phyloP scores from a whole-genome alignment of 1,140 invertebrate genomes.

The Alviniconcha marisindica region DNA sequence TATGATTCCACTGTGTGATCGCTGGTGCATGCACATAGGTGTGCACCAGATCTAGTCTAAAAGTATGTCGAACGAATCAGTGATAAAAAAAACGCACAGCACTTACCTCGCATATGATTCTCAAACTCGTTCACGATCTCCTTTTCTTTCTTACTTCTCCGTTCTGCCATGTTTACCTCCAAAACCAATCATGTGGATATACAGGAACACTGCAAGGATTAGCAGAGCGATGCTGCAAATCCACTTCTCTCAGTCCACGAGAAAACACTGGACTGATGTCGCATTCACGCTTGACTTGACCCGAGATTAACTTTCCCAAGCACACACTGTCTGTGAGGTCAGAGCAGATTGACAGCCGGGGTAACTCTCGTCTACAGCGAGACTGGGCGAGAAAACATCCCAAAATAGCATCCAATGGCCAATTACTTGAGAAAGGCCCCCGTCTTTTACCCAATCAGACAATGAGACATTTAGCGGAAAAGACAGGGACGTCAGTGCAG shows the following conservation, averaged over 20 bases:
- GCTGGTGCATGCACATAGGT: no score
- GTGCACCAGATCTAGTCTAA: no score
- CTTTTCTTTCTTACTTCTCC: constrained; percentile 67
- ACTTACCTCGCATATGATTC: constrained; percentile 65
- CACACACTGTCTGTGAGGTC: background rate
- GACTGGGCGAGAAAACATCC: constrained; percentile 14
- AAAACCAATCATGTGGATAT: no score
- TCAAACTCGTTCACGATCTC: constrained; percentile 68
- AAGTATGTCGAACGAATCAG: no score
- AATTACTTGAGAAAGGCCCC: background rate
- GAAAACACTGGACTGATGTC: background rate
- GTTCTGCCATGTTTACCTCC: constrained; percentile 60
- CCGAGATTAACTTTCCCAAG: background rate
- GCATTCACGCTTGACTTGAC: background rate
- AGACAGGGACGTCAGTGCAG: background rate
- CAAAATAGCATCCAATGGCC: constrained; percentile 19
- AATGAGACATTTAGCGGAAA: background rate
- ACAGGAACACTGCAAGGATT: no score
- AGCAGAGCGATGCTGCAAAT: no score
- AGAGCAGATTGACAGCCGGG: background rate
- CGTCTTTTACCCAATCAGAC: constrained; percentile 17
- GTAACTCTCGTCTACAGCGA: background rate
- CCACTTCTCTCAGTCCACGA: no score
- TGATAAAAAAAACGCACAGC: no score
- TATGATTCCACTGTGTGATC: no score